phyloP scores from a whole-genome alignment of 2,888 invertebrate species.

The Tiphia femorata region DNA sequence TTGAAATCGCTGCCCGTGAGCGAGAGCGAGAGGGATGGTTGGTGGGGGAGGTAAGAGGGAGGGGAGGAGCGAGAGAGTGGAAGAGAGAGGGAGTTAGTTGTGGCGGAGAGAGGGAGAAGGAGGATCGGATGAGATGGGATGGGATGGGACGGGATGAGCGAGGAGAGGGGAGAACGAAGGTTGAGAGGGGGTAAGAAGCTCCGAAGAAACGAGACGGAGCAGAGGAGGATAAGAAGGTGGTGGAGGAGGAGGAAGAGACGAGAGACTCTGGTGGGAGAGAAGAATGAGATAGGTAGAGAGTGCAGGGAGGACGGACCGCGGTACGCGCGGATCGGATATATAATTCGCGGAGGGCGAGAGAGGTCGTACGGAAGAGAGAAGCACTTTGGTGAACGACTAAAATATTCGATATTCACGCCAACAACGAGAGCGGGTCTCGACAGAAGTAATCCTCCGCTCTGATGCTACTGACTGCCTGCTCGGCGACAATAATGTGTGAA shows the following conservation, averaged over 20 bases:
- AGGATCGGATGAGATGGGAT: neutral
- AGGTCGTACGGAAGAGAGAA: constrained; percentile 35
- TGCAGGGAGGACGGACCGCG: constrained; percentile 23
- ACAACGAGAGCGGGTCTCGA: constrained; percentile 4
- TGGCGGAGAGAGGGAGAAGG: too few species aligned
- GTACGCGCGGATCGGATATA: constrained; percentile 31
- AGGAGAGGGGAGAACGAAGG: constrained; percentile 2
- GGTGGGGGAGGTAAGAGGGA: too few species aligned
- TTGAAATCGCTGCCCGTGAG: constrained; percentile 49
- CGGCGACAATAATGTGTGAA: too few species aligned
- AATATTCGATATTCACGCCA: constrained; percentile 16
- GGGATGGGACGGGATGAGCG: constrained; percentile 1
- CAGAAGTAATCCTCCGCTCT: too few species aligned
- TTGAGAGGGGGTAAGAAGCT: neutral
- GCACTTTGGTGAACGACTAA: constrained; percentile 24
- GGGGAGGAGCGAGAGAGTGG: constrained; percentile 16
- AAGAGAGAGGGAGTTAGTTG: constrained; percentile 2
- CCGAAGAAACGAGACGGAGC: neutral
- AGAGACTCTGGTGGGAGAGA: constrained; percentile 7
- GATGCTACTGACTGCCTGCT: too few species aligned
- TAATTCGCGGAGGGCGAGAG: constrained; percentile 45
- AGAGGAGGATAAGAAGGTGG: constrained; percentile 11
- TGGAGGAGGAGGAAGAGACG: constrained; percentile 8
- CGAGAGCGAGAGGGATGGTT: constrained; percentile 25
- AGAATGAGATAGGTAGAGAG: too few species aligned